phyloP scores from a whole-genome alignment of 1,140 invertebrate species.

The Fopius arisanus region DNA sequence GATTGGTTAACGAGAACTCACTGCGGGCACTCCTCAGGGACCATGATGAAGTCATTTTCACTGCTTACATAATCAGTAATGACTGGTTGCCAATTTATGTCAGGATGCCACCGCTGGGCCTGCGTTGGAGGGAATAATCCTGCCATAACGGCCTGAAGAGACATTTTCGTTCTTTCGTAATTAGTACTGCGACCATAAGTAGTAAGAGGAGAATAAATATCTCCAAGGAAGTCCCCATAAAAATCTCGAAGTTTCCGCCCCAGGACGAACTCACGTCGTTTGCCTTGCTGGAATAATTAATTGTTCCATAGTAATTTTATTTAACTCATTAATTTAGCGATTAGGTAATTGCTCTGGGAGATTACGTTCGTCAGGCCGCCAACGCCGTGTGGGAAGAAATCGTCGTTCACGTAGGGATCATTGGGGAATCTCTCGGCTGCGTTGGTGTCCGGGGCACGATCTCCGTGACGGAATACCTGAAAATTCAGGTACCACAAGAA shows the following conservation, averaged over 20 bases:
- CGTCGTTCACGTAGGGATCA: slow-evolving; percentile 66
- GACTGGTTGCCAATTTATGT: slow-evolving; percentile 58
- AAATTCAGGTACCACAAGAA: slow-evolving; percentile 10
- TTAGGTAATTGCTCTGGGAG: too few species aligned
- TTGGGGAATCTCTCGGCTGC: slow-evolving; percentile 1
- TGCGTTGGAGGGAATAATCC: slow-evolving; percentile 51
- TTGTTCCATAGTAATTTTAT: background rate
- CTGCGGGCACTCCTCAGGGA: slow-evolving; percentile 44
- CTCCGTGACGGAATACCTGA: slow-evolving; percentile 74
- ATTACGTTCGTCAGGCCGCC: slow-evolving; percentile 69
- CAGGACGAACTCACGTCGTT: slow-evolving; percentile 58
- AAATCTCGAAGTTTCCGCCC: slow-evolving; percentile 56
- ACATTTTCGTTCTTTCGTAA: slow-evolving; percentile 68
- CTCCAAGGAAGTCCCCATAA: slow-evolving; percentile 61
- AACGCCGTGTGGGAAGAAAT: slow-evolving; percentile 72
- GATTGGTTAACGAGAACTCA: slow-evolving; percentile 11
- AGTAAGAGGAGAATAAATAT: slow-evolving; percentile 52
- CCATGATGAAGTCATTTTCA: slow-evolving; percentile 37
- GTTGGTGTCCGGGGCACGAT: slow-evolving; percentile 73
- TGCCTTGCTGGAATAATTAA: slow-evolving; percentile 51
- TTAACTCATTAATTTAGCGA: too few species aligned
- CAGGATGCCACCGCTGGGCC: slow-evolving; percentile 46
- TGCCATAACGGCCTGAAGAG: slow-evolving; percentile 52
- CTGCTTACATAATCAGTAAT: slow-evolving; percentile 35
- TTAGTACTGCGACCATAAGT: slow-evolving; percentile 67